These are phyloP conservation scores for Nesidiocoris tenuis DNA, from an alignment of 2,888 invertebrate species.

Conservation along the genomic window DNA sequence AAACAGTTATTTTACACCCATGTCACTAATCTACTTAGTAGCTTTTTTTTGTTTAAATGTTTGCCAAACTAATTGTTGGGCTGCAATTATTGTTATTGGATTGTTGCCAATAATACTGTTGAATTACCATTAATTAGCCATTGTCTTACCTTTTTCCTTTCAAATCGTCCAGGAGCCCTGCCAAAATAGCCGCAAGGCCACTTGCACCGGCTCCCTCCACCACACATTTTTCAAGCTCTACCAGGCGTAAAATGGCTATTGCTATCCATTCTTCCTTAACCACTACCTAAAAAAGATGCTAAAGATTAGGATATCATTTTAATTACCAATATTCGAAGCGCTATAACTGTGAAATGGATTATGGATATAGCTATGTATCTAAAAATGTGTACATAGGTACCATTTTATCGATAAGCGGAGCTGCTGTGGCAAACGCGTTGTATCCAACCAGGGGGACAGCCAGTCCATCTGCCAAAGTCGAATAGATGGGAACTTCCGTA, in stretches of 20 bases:
- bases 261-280: constrained; percentile 83
- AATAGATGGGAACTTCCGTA: constrained; percentile 64
- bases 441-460: constrained; percentile 85
- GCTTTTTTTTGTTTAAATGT: too few species aligned
- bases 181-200: constrained; percentile 80
- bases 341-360: not conserved
- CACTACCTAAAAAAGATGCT: constrained; percentile 63
- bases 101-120: too few species aligned
- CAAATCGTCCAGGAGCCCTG: constrained; percentile 76
- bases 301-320: too few species aligned
- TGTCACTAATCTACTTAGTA: too few species aligned
- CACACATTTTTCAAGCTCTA: constrained; percentile 83
- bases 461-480: constrained; percentile 83
- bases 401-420: constrained; percentile 73
- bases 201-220: constrained; percentile 90
- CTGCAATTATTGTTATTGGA: too few species aligned
- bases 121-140: too few species aligned
- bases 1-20: too few species aligned
- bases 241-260: constrained; percentile 72
- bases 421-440: constrained; percentile 77
- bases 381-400: too few species aligned
- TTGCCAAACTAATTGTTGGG: too few species aligned
- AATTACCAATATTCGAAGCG: not conserved
- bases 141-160: constrained; percentile 74
- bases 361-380: not conserved